Conservation (phyloP, 1,140 invertebrate genomes). For the Bombus sylvicola region DNA sequence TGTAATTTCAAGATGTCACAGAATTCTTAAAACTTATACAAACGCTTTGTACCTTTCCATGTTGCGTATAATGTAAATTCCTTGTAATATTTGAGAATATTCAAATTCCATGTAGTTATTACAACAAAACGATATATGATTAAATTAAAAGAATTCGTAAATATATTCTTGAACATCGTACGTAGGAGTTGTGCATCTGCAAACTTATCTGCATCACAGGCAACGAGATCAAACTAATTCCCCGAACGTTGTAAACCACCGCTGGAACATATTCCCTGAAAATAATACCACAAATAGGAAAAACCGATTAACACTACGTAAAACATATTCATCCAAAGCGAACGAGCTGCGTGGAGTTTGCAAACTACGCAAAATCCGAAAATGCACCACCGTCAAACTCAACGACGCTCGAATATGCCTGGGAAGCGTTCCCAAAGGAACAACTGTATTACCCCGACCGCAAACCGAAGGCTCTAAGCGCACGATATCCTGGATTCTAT, state of each 20-base stretch:
- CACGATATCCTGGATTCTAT: constrained; percentile 18
- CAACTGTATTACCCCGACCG: background rate
- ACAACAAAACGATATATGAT: too few relatives aligned
- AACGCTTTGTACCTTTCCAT: too few relatives aligned
- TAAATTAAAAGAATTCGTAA: too few relatives aligned
- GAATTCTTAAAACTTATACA: background rate
- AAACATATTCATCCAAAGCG: background rate
- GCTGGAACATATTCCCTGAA: background rate
- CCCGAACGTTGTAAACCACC: background rate
- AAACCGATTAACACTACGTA: background rate
- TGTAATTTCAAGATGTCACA: background rate
- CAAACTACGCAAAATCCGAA: background rate
- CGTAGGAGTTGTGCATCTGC: too few relatives aligned
- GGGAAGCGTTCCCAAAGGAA: background rate
- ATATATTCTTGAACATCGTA: too few relatives aligned
- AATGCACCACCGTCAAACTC: background rate
- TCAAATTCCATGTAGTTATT: too few relatives aligned
- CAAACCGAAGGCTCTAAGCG: background rate
- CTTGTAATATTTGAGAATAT: too few relatives aligned
- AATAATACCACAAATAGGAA: background rate
- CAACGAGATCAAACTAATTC: background rate
- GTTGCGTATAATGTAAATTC: too few relatives aligned
- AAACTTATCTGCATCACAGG: too few relatives aligned
- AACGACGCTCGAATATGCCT: background rate
- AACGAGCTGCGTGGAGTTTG: background rate